Base-by-base conservation (phyloP, 2,888 invertebrate genomes). In the Microctonus aethiopoides region DNA sequence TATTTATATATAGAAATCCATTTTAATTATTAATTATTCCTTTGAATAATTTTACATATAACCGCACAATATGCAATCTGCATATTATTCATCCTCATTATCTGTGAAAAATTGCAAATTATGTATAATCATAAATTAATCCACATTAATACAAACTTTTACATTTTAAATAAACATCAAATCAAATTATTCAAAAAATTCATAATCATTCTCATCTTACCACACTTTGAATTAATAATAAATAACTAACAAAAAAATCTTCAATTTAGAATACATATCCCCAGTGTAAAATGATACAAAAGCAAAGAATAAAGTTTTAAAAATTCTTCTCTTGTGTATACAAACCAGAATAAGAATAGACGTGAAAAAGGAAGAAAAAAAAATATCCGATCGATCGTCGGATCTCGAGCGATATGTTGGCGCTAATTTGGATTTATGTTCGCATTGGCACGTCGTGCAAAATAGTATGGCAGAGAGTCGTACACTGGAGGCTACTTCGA, bases 341-440 rank as follows among this genome's bases (percentile, higher is more conserved):
- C 6, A 39, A n/a, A 39, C n/a, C 39, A 39, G 39, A n/a, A 46
- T 46, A 46, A 16, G 9, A 16, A 46, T n/a, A 46, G 10, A 36
- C 1, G 10, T 1, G 10, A 10, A 36, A n/a, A 16, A 46, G 16
- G 46, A 46, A 46, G 46, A 13, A 39, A 64, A 63, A 63, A 66
- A 67, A 74, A 68, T 71, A 73, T 72, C 69, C 72, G 71, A 74
- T 75, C 75, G 75, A 66, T 72, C 60, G 46, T 46, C 56, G 29
- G 46, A 24, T 71, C 68, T 65, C 24, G 64, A 62, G 68, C 73
- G 70, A 67, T 82, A 79, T 77, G 76, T 79, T 78, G 76, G 78
- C 81, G 83, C 85, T 85, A 85, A 85, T 85, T 85, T 85, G 85
- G 83, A 85, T 85, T 85, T 85, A 85, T 85, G 85, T 84, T 84